Conservation (phyloP, 2,797 vertebrate genomes). For the Dicrostonyx torquatus region DNA sequence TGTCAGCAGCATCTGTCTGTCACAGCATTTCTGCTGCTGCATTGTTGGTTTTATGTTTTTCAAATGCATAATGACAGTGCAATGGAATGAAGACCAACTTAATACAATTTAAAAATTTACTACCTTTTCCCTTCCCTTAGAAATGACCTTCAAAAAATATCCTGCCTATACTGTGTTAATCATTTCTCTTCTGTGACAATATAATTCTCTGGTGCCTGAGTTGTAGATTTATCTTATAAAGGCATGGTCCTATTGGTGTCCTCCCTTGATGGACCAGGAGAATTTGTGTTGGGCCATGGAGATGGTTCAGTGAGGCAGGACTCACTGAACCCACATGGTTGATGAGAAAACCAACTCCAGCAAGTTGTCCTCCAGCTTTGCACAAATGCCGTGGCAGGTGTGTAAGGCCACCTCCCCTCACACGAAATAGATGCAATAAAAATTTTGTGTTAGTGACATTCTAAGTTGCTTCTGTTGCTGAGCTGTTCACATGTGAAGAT, state of each 20-base stretch:
- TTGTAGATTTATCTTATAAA: constrained; percentile 32
- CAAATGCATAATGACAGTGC: not conserved
- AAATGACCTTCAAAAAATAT: constrained; percentile 34
- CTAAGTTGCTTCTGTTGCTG: constrained; percentile 29
- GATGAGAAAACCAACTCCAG: not conserved
- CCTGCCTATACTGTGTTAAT: constrained; percentile 7
- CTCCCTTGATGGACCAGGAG: constrained; percentile 10
- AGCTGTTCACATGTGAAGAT: constrained; percentile 54
- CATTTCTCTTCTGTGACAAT: not conserved
- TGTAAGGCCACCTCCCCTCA: not conserved
- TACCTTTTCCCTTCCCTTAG: constrained; percentile 39
- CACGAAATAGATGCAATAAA: not conserved
- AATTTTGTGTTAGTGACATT: not conserved
- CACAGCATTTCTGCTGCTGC: not conserved
- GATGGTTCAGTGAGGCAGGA: not conserved
- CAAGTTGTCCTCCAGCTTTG: not conserved
- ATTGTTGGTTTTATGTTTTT: constrained; percentile 22
- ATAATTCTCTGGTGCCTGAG: not conserved
- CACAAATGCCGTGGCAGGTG: not conserved
- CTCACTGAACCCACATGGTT: not conserved
- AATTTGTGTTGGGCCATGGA: constrained; percentile 40
- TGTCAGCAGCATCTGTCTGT: not conserved
- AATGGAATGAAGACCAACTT: constrained; percentile 34
- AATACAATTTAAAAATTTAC: constrained; percentile 22
- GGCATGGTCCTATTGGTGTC: not conserved